phyloP scores from a whole-genome alignment of 2,113 vertebrate genomes.

The Centropus unirufus region DNA sequence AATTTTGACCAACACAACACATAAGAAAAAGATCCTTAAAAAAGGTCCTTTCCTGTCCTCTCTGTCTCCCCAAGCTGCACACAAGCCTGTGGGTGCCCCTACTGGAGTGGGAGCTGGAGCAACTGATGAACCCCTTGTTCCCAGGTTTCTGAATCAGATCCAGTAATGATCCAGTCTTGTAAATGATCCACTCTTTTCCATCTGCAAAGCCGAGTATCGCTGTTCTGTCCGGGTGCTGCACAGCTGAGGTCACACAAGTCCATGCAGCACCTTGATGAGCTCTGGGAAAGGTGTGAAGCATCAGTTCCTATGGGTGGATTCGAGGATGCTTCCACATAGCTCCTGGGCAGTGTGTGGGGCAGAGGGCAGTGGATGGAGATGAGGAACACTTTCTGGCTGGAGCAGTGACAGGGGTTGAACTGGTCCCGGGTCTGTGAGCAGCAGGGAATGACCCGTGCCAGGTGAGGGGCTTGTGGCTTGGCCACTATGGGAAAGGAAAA shows the following conservation, averaged over 20 bases:
- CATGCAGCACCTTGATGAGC: not conserved
- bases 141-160: not conserved
- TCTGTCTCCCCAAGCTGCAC: not conserved
- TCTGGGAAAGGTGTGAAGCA: not conserved
- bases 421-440: not conserved
- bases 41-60: not conserved
- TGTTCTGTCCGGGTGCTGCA: not conserved
- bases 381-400: not conserved
- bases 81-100: not conserved
- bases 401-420: not conserved
- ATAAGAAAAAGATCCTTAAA: not conserved
- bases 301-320: not conserved
- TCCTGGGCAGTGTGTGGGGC: accelerated
- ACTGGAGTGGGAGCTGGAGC: not conserved
- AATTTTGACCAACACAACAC: not conserved
- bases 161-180: not conserved
- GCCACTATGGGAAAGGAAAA: not conserved
- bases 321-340: not conserved
- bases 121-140: not conserved
- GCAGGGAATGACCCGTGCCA: not conserved
- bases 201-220: not conserved
- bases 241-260: not conserved
- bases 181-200: not conserved
- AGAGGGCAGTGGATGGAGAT: not conserved
- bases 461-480: not conserved